Conservation (phyloP, 2,797 vertebrate genomes). For the Rhabdophis nuchalis region DNA sequence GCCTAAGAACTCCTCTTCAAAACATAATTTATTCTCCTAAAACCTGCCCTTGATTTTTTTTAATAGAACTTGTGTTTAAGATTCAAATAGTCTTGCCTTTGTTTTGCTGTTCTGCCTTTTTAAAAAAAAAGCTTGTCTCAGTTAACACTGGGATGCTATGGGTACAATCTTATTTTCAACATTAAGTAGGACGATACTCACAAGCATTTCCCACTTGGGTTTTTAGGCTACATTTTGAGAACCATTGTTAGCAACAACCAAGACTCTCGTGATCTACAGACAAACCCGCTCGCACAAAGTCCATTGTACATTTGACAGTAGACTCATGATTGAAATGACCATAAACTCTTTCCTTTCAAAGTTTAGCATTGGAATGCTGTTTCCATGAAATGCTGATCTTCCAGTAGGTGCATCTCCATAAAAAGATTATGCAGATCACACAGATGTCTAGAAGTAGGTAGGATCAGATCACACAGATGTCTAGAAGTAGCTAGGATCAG, state of each 20-base stretch:
- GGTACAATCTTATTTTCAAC: neutral
- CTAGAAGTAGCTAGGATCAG: neutral
- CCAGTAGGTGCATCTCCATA: neutral
- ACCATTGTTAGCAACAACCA: neutral
- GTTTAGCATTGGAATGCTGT: neutral
- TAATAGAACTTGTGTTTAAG: neutral
- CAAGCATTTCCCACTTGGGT: neutral
- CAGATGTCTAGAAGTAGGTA: neutral
- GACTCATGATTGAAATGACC: neutral
- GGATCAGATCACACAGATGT: neutral
- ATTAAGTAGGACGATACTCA: neutral
- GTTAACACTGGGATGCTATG: rapidly evolving
- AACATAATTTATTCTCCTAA: slow-evolving; percentile 30
- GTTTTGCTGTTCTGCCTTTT: neutral
- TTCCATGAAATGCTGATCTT: neutral
- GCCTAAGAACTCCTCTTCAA: slow-evolving; percentile 29
- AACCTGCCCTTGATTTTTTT: slow-evolving; percentile 19
- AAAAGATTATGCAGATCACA: neutral
- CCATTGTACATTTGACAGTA: neutral
- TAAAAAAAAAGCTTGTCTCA: neutral
- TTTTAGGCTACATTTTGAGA: neutral
- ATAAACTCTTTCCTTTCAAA: neutral
- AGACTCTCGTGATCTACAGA: neutral
- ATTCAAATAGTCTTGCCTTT: slow-evolving; percentile 19
- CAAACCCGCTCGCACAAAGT: neutral